Percentiles rank a stretch among this genome's conserved stretches.
Evolutionary conservation across 2,113 vertebrate species (phyloP).

Genomic region (Cygnus atratus): DNA sequence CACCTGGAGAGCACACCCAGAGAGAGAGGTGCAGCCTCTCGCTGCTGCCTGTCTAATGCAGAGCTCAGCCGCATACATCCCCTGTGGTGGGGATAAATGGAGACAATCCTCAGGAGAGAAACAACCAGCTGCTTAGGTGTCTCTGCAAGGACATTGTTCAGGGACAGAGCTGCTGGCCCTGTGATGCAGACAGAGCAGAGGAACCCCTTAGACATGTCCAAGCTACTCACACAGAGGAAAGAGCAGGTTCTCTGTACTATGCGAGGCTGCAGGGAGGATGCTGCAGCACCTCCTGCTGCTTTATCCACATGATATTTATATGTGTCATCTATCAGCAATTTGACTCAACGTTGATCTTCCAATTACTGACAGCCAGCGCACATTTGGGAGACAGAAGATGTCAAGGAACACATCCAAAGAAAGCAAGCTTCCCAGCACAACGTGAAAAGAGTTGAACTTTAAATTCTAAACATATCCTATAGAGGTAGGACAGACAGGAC

Average conservation of each 20-base stretch:
- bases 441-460: neutral
- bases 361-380: neutral
- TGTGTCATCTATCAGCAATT: neutral
- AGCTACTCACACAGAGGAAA: rapidly evolving
- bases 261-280: neutral
- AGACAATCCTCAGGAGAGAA: neutral
- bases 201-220: neutral
- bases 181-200: neutral
- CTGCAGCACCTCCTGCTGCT: neutral
- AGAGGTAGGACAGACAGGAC: rapidly evolving
- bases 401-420: neutral
- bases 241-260: neutral
- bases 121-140: neutral
- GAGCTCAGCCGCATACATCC: neutral
- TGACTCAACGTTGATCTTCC: rapidly evolving
- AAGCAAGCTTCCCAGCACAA: neutral
- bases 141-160: neutral
- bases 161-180: neutral
- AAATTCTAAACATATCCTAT: rapidly evolving
- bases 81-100: neutral
- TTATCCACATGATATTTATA: neutral
- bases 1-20: neutral
- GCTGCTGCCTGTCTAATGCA: neutral
- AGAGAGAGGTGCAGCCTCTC: neutral
- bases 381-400: neutral